Conservation (phyloP, 2,113 vertebrate species). For the Dipodomys stephensi region DNA sequence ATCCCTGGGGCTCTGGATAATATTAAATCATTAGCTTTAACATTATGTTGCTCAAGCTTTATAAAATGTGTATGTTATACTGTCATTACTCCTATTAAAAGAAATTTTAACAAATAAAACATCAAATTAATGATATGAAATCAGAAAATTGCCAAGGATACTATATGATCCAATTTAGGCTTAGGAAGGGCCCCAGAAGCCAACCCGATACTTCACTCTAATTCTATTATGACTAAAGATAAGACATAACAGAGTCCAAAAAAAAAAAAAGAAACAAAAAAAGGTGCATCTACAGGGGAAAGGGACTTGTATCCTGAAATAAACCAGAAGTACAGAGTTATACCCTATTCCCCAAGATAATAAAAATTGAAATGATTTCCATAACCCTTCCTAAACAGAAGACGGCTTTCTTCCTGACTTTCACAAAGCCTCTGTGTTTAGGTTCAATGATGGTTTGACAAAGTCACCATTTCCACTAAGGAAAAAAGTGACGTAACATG, state of each 20-base stretch:
- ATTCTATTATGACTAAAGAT: neutral
- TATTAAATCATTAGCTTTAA: neutral
- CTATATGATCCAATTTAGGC: neutral
- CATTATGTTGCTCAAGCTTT: neutral
- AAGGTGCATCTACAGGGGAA: neutral
- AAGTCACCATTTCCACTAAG: neutral
- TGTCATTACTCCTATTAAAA: neutral
- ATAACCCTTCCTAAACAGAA: neutral
- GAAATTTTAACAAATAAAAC: conserved; percentile 27
- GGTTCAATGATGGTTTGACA: rapidly evolving
- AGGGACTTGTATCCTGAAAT: neutral
- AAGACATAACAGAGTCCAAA: neutral
- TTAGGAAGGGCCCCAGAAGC: neutral
- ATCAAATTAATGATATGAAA: neutral
- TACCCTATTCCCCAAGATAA: neutral
- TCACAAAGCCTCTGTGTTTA: neutral
- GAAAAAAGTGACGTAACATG: neutral
- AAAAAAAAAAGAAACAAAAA: neutral
- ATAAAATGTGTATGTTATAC: neutral
- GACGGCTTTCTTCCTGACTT: neutral
- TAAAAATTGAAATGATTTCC: neutral
- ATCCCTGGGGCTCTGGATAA: neutral
- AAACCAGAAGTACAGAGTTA: conserved; percentile 22
- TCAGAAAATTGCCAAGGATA: neutral
- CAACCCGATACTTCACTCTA: neutral